Evolutionary conservation across 2,113 vertebrate genomes (phyloP), one percentile per base, ranked within the genome.

Genomic region (Thymallus thymallus): DNA sequence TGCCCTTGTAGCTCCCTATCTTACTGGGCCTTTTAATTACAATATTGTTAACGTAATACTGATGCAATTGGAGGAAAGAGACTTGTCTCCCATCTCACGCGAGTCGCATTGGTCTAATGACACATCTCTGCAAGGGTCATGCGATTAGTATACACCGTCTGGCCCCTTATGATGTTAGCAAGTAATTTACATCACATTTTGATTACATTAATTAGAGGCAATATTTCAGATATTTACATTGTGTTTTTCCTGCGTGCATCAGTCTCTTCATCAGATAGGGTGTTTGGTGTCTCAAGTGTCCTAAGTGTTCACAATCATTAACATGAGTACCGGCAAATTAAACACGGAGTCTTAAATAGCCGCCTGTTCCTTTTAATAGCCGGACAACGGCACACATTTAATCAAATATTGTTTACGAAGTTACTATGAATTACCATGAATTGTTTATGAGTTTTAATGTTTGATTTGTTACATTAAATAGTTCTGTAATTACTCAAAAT

Each of bases 1-100:
- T 9, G 68, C 22, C 41, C 55, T 72, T 55, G 72, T 30, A 69
- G 68, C 56, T 69, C 35, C 35, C 30, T 46, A 69, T 80, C 72
- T 84, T 80, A 41, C 69, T 77, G 73, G 45, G 65, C n/a, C 65
- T 56, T 75, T 85, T 84, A 89, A 90, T 86, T 85, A 75, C 77
- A 76, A 84, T 85, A 85, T 82, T 85, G 77, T 82, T 84, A 87
- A 87, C 51, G 30, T 87, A 87, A 76, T 68, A 74, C 85, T 90
- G 87, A 90, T 82, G 87, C 85, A 88, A 88, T 90, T 81, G 80
- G 46, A 79, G 68, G 86, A 85, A 90, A 89, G 84, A 84, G 35
- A 71, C 63, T 75, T 29, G 48, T 64, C 58, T 23, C 35, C 58
- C n/a, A 77, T 58, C 76, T 79, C 51, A 48, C 46, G 72, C 58